Evolutionary conservation across 1,140 invertebrate genomes (phyloP), one percentile per base, ranked within the genome.

Genomic region (Drosophila chauvacae): DNA sequence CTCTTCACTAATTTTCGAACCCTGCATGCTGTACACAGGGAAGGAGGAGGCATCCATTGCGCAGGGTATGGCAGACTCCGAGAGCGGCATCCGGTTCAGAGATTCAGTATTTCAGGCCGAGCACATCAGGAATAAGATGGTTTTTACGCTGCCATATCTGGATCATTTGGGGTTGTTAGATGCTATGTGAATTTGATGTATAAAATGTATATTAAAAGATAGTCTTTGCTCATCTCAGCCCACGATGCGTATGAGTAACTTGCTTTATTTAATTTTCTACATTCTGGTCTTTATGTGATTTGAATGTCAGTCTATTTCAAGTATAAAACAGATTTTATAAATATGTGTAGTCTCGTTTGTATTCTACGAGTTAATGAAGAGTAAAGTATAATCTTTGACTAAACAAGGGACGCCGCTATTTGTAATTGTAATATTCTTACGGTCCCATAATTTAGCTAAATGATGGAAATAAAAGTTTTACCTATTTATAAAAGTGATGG

Each of bases 131-230:
- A 48, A 57, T 2, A 75, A 81, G 64, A 18, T 91, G 10, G 56
- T 48, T 10, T 61, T 33, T 1, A 20, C 81, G 9, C 18, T 90
- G 45, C 91, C 87, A 0, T 53, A 56, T 7, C 80, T 84, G 6
- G 90, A 92, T 78, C 51, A 66, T 4, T 63, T 50, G 20, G 91
- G 90, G 7, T 39, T 91, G 39, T 60, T 92, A 2, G 90, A 92
- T 77, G 56, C 59, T 37, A 65, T 84, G 65, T 85, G 59, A 80
- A 13, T 13, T 18, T 28, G 2, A 10, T 44, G 0, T 59, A 16
- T 16, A 26, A 16, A 26, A 48, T 57, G 62, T 1, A 68, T 37
- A 14, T 7, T 23, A 23, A 1, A 26, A 10, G 7, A 16, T 9
- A 16, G 7, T 23, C 3, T 47, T 26, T 48, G 20, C 3, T 14